Conservation (phyloP, 2,113 vertebrate genomes). For the Rhea americana region DNA sequence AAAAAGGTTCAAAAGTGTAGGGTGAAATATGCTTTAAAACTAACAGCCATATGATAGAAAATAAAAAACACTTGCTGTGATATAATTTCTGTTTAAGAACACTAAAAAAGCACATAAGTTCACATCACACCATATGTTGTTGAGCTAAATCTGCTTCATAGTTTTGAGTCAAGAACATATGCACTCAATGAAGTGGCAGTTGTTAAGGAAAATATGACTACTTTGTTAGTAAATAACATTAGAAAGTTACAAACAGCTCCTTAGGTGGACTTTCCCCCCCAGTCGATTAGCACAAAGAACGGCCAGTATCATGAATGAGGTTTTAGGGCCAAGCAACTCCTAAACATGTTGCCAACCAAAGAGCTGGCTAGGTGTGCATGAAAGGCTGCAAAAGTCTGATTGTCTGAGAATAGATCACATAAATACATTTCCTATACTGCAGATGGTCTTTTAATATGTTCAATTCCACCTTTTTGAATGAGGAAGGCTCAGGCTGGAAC, state of each 20-base stretch:
- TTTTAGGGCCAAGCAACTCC: not conserved
- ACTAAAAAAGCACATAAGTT: constrained; percentile 29
- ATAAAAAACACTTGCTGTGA: not conserved
- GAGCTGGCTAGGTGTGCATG: not conserved
- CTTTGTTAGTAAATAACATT: constrained; percentile 66
- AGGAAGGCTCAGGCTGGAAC: not conserved
- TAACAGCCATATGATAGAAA: not conserved
- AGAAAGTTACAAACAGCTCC: constrained; percentile 30
- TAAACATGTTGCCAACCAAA: not conserved
- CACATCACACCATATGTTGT: constrained; percentile 45
- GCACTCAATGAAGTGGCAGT: constrained; percentile 43
- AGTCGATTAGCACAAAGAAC: not conserved
- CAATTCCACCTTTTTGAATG: not conserved
- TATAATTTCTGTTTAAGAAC: constrained; percentile 25
- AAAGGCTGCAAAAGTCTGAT: not conserved
- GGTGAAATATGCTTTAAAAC: not conserved
- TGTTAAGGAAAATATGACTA: constrained; percentile 58
- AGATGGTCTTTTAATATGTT: constrained; percentile 24
- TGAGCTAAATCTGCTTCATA: constrained; percentile 50
- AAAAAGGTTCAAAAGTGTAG: not conserved
- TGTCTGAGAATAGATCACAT: not conserved
- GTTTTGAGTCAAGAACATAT: constrained; percentile 67
- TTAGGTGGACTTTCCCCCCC: not conserved
- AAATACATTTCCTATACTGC: not conserved
- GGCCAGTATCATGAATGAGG: not conserved